Conservation (phyloP, 2,113 vertebrate genomes). For the Hucho hucho region DNA sequence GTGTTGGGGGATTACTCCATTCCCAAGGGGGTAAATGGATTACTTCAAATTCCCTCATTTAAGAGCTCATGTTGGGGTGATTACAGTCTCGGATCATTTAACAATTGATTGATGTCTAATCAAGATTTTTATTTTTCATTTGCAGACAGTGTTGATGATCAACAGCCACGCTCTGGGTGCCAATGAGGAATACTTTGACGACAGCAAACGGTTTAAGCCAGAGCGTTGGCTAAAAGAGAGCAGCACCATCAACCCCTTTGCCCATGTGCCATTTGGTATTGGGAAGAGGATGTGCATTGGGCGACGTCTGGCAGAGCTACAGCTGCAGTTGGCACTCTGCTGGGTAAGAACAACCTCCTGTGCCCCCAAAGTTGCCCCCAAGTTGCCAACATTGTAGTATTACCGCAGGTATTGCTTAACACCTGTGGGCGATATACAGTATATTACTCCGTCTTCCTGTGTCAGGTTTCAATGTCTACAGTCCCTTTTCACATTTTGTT, state of each 20-base stretch:
- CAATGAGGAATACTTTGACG: constrained; percentile 85
- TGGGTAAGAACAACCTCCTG: constrained; percentile 65
- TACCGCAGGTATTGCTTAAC: too few species aligned
- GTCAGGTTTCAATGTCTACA: neutral
- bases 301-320: constrained; percentile 77
- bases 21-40: constrained; percentile 90
- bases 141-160: constrained; percentile 88
- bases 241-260: constrained; percentile 83
- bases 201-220: constrained; percentile 80
- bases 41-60: constrained; percentile 25
- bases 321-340: constrained; percentile 75
- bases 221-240: constrained; percentile 90
- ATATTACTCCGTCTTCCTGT: too few species aligned
- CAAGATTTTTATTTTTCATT: constrained; percentile 15
- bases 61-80: constrained; percentile 33
- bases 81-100: constrained; percentile 43
- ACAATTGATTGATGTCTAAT: constrained; percentile 36
- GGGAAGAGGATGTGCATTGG: constrained; percentile 96
- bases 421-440: too few species aligned
- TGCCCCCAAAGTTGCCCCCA: too few species aligned
- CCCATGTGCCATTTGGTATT: constrained; percentile 88
- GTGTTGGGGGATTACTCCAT: constrained; percentile 88
- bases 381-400: too few species aligned
- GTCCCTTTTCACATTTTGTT: too few species aligned
- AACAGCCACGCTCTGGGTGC: constrained; percentile 86